Base-by-base conservation (phyloP, 1,140 invertebrate genomes). In the Bombus waltoni region DNA sequence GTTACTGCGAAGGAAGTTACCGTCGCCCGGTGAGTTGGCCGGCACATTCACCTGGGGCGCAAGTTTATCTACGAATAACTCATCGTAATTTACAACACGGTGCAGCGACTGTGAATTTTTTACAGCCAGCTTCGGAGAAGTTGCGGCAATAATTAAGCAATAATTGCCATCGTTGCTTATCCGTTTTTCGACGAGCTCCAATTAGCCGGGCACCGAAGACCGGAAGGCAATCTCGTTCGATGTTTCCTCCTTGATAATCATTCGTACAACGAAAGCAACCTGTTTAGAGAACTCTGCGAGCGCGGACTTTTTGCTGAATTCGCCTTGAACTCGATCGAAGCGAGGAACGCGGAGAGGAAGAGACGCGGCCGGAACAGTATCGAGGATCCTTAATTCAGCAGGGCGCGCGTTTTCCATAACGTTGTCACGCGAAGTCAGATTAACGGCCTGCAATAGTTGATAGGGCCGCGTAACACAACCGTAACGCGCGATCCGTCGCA, bases 401-500 rank as follows among this genome's bases (percentile, higher is more conserved):
- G 57, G 65, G 66, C 47, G 42, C 73, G 47, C 77, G 77, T 88
- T 88, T 86, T 88, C 88, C 83, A 82, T 81, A 84, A 81, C 66
- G 68, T 76, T 66, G 87, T 83, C 62, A 80, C 83, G 75, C 79
- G 87, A 81, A 59, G 68, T 73, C 70, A 42, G 89, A 90, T 90
- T 88, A 89, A 88, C 89, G 89, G 84, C 38, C 38, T 62, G 89
- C 70, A 83, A 84, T 84, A 74, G 81, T 70, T 81, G 86, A 77
- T 87, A 87, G 57, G 62, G 47, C 47, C 65, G 74, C 78, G 82
- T 88, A 88, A 90, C 88, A 87, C 74, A 87, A 89, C 89, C 84
- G 89, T 90, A 90, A 89, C 87, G 89, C 66, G 74, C 86, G 83
- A 90, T 90, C 86, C 89, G 88, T 90, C 88, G 88, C 86, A 70